A percentile compares a stretch with the other conserved stretches of the same genome.
Evolutionary conservation across 1,140 invertebrate species (phyloP).

Genomic region (Drosophila pruinosa): DNA sequence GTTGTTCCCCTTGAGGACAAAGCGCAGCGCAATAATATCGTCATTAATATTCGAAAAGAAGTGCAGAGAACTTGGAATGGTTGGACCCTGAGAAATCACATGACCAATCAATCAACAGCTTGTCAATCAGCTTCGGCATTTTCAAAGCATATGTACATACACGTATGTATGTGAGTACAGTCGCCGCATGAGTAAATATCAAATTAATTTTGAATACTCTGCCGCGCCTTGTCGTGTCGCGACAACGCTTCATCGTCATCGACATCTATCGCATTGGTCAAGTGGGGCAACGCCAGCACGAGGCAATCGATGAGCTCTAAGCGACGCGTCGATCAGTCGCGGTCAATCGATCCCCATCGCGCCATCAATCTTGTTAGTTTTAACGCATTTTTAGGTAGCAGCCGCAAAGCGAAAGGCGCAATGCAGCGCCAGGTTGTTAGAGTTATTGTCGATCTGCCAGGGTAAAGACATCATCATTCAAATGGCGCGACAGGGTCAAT

Average conservation of each 20-base stretch:
- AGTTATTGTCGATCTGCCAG: slow-evolving; percentile 26
- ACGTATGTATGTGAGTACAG: neutral
- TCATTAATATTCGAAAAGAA: slow-evolving; percentile 2
- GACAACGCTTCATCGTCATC: too few relatives aligned
- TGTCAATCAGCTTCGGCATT: slow-evolving; percentile 20
- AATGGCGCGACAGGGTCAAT: slow-evolving; percentile 69
- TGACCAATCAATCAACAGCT: slow-evolving; percentile 19
- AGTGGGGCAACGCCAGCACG: slow-evolving; percentile 1
- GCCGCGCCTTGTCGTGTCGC: too few relatives aligned
- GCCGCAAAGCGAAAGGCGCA: slow-evolving; percentile 33
- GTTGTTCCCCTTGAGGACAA: slow-evolving; percentile 38
- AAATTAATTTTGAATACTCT: slow-evolving; percentile 16
- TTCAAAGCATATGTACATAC: neutral
- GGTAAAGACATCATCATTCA: slow-evolving; percentile 66
- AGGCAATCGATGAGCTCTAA: slow-evolving; percentile 14
- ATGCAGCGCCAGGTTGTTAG: slow-evolving; percentile 25
- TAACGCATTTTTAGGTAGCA: slow-evolving; percentile 53
- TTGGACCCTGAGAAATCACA: slow-evolving; percentile 3
- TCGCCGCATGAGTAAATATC: neutral
- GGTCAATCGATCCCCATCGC: slow-evolving; percentile 17
- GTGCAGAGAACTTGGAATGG: neutral
- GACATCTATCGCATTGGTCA: slow-evolving; percentile 10
- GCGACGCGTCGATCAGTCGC: slow-evolving; percentile 14
- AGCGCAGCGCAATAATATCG: slow-evolving; percentile 9
- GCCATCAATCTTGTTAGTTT: slow-evolving; percentile 65